Base-by-base conservation (phyloP, 2,888 invertebrate genomes). In the Atrina japonica region DNA sequence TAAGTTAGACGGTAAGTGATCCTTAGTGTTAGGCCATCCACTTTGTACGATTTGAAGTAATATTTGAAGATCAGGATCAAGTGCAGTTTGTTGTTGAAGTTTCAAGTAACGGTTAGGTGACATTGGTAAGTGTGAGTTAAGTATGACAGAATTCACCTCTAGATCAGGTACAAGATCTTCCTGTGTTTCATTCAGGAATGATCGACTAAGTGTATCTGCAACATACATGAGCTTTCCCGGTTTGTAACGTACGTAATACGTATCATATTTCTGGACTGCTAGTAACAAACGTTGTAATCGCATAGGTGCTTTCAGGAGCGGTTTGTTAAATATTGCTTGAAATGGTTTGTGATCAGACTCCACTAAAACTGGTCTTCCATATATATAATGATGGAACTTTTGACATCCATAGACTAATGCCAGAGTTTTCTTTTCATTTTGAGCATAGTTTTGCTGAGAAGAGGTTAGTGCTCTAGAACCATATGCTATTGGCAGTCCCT, bases 271-370 rank as follows among this genome's bases (percentile, higher is more conserved):
- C 14, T 61, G 55, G 18, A 53, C 9, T 9, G 63, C 47, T 25
- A 47, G 47, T 30, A 69, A 23, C n/a, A 69, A 45, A 35, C 43
- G 49, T 14, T 63, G 69, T 45, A 69, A 29, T 35, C 55, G 5
- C 6, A 40, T 0, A 7, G 69, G 63, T 40, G 63, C 49, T 25
- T 53, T 16, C 16, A 35, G 29, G 7, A 69, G 41, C 18, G 55
- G 47, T 45, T 69, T 55, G 21, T 25, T 18, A 18, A 55, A 53
- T 1, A 68, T 68, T 5, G 50, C 18, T 45, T 68, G 52, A 16
- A 68, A 40, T n/a, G 67, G 67, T 43, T 68, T 68, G 21, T 63
- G 47, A 29, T 55, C 61, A 23, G 3, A 21, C 21, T 56, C 69
- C 7, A 69, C 50, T 9, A 14, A 16, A 1, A 69, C 30, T 25